phyloP scores from a whole-genome alignment of 1,140 invertebrate genomes.

The Drosophila auraria region DNA sequence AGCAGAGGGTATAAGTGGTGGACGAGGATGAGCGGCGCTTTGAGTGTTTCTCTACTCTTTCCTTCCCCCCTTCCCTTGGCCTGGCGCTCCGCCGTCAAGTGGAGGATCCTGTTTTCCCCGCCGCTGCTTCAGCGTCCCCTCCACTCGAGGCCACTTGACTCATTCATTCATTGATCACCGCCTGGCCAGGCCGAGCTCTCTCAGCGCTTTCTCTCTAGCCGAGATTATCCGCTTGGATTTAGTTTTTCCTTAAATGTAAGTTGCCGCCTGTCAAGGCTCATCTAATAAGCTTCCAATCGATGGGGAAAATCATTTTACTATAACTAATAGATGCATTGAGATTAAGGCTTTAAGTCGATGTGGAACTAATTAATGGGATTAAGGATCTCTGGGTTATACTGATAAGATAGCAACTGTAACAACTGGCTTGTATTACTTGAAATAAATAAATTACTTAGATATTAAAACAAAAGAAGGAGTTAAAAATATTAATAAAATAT shows the following conservation, averaged over 20 bases:
- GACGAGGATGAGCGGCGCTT: conserved; percentile 73
- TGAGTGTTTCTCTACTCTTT: conserved; percentile 63
- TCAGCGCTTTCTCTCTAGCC: conserved; percentile 18
- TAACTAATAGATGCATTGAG: conserved; percentile 13
- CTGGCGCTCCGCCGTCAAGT: conserved; percentile 55
- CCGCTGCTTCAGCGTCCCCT: conserved; percentile 5
- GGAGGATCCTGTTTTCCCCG: conserved; percentile 46
- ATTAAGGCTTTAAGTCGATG: conserved; percentile 11
- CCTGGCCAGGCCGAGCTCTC: conserved; percentile 26
- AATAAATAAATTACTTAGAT: too few relatives aligned
- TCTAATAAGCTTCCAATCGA: neutral
- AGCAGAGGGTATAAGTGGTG: conserved; percentile 33
- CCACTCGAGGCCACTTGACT: conserved; percentile 46
- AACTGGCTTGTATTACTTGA: neutral
- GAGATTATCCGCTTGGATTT: conserved; percentile 8
- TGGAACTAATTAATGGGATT: conserved; percentile 15
- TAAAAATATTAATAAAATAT: too few relatives aligned
- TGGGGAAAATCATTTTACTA: conserved; percentile 14
- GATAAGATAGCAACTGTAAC: neutral
- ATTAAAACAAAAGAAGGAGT: neutral
- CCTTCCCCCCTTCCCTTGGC: neutral
- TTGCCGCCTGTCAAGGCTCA: conserved; percentile 44
- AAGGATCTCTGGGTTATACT: neutral
- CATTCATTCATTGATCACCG: conserved; percentile 57
- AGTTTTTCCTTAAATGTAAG: conserved; percentile 35